Conservation (phyloP, 2,888 invertebrate genomes). For the Sinentomon sp. region DNA sequence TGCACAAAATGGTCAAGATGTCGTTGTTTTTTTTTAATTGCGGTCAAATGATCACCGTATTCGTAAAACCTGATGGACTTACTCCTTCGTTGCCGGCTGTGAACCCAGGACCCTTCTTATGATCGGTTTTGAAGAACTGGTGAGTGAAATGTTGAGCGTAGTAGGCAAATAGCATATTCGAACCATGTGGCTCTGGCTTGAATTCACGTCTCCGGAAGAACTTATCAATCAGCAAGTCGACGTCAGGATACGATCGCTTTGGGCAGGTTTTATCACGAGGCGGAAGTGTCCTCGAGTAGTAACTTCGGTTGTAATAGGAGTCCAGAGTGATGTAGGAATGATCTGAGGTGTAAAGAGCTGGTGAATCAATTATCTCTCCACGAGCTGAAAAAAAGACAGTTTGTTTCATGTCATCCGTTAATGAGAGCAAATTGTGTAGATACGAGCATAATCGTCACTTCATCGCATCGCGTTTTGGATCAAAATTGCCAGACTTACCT, state of each 20-base stretch:
- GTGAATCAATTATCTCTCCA: slow-evolving; percentile 20
- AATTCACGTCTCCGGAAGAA: slow-evolving; percentile 20
- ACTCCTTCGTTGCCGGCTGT: slow-evolving; percentile 22
- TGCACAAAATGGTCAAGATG: too few relatives aligned
- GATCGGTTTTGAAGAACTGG: slow-evolving; percentile 23
- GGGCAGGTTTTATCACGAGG: slow-evolving; percentile 21
- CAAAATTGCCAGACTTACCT: too few relatives aligned
- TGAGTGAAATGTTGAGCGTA: slow-evolving; percentile 23
- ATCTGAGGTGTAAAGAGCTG: slow-evolving; percentile 19
- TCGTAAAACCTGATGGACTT: slow-evolving; percentile 10
- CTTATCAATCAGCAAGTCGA: slow-evolving; percentile 18
- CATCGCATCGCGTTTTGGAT: too few relatives aligned
- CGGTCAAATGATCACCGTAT: too few relatives aligned
- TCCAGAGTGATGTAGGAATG: slow-evolving; percentile 20
- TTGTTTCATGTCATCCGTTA: too few relatives aligned
- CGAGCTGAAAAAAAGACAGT: slow-evolving; percentile 19
- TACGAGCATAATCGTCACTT: too few relatives aligned
- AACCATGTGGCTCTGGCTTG: slow-evolving; percentile 20
- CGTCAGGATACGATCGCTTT: slow-evolving; percentile 18
- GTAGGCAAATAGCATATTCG: slow-evolving; percentile 21
- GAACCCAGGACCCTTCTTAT: slow-evolving; percentile 19
- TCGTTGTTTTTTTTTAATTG: too few relatives aligned
- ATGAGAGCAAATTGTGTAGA: too few relatives aligned
- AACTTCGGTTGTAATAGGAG: slow-evolving; percentile 19
- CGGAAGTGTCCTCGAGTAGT: slow-evolving; percentile 20